Conservation (phyloP, 2,797 vertebrate genomes). For the Malacoraja senta region DNA sequence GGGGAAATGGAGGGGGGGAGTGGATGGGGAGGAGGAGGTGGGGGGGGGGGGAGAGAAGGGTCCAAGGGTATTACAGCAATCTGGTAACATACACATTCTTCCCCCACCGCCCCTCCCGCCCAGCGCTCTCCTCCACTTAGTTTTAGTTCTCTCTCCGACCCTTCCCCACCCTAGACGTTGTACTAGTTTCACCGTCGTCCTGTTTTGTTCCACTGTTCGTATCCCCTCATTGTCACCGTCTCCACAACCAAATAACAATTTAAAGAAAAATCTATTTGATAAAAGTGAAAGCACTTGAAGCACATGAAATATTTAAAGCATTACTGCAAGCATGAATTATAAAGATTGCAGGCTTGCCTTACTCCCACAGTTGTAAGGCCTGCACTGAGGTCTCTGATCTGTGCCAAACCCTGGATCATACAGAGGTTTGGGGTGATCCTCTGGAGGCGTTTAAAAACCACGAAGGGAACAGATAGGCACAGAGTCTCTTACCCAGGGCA, state of each 20-base stretch:
- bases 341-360: conserved; percentile 47
- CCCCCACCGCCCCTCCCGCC: background rate
- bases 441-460: no score
- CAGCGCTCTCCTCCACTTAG: background rate
- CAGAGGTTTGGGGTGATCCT: no score
- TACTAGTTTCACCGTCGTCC: no score
- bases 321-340: conserved; percentile 57
- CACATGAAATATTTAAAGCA: conserved; percentile 58
- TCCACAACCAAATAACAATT: no score
- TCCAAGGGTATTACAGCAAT: background rate
- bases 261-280: background rate
- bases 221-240: no score
- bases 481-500: no score
- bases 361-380: background rate
- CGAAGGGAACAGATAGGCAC: no score
- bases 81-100: background rate
- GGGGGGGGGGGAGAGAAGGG: conserved; percentile 22
- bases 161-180: no score
- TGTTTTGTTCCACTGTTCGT: no score
- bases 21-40: no score
- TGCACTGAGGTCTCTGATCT: conserved; percentile 26
- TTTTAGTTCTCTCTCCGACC: no score
- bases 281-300: conserved; percentile 49
- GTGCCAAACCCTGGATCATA: conserved; percentile 45
- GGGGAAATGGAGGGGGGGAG: background rate